phyloP scores from a whole-genome alignment of 1,140 invertebrate species.

The Reticulitermes speratus region DNA sequence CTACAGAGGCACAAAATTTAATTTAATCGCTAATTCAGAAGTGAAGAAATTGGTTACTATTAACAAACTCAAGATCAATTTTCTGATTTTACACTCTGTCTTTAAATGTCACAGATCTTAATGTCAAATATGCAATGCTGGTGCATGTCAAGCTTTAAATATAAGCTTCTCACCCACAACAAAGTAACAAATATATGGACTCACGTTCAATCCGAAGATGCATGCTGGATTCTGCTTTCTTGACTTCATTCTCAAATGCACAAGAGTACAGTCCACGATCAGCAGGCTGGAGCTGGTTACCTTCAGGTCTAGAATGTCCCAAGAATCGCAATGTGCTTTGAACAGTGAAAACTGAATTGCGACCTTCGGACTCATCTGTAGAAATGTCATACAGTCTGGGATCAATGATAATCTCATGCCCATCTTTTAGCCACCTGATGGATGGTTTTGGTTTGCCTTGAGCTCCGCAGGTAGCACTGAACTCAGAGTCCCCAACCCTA shows the following conservation, averaged over 20 bases:
- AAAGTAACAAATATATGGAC: constrained; percentile 42
- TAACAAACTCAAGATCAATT: too few species aligned
- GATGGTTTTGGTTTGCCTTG: constrained; percentile 82
- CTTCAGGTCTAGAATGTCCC: constrained; percentile 69
- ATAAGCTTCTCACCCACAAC: too few species aligned
- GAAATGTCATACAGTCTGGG: constrained; percentile 76
- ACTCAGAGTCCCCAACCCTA: constrained; percentile 76
- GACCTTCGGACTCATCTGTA: constrained; percentile 70
- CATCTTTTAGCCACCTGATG: constrained; percentile 85
- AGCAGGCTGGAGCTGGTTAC: constrained; percentile 73
- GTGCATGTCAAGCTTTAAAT: too few species aligned
- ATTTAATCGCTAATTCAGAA: not conserved
- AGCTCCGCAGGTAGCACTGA: constrained; percentile 78
- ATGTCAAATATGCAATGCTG: too few species aligned
- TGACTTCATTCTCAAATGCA: constrained; percentile 86
- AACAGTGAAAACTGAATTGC: constrained; percentile 75
- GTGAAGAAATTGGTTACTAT: not conserved
- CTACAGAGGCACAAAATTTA: not conserved
- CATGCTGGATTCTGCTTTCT: constrained; percentile 81
- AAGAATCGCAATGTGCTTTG: constrained; percentile 79
- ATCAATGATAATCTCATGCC: constrained; percentile 69
- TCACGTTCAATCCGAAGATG: constrained; percentile 86
- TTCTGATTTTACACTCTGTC: too few species aligned
- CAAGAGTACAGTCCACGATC: constrained; percentile 87
- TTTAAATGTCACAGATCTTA: too few species aligned